phyloP scores from a whole-genome alignment of 2,113 vertebrate species.

The Candoia aspera region DNA sequence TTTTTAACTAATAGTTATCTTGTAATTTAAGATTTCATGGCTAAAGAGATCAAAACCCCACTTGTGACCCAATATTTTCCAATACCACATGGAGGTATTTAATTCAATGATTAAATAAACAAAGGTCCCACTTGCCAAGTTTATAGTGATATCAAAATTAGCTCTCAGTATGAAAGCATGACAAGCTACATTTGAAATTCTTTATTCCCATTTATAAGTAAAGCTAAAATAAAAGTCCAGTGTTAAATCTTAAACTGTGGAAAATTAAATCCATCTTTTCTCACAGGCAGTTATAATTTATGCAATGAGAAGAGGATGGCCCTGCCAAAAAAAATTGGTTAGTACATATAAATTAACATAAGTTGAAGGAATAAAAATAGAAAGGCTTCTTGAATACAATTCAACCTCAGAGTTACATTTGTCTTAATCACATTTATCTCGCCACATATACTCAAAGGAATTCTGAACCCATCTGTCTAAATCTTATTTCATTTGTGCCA shows the following conservation, averaged over 20 bases:
- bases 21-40: too few species aligned
- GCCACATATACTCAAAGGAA: not conserved
- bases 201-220: not conserved
- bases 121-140: not conserved
- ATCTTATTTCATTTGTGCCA: conserved; percentile 1
- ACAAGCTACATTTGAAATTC: not conserved
- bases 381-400: not conserved
- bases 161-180: not conserved
- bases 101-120: not conserved
- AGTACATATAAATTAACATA: not conserved
- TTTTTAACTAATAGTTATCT: too few species aligned
- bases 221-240: not conserved
- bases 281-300: not conserved
- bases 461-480: not conserved
- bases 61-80: too few species aligned
- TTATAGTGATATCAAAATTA: not conserved
- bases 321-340: not conserved
- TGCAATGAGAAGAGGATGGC: not conserved
- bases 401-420: not conserved
- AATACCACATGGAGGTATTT: not conserved
- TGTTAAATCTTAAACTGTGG: not conserved
- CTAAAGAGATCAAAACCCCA: too few species aligned
- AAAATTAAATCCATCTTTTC: not conserved
- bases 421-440: not conserved
- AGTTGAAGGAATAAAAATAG: conserved; percentile 4